Percentiles rank a stretch among this genome's conserved stretches.
Evolutionary conservation across 2,113 vertebrate genomes (phyloP).

Genomic region (Charadrius vociferus): DNA sequence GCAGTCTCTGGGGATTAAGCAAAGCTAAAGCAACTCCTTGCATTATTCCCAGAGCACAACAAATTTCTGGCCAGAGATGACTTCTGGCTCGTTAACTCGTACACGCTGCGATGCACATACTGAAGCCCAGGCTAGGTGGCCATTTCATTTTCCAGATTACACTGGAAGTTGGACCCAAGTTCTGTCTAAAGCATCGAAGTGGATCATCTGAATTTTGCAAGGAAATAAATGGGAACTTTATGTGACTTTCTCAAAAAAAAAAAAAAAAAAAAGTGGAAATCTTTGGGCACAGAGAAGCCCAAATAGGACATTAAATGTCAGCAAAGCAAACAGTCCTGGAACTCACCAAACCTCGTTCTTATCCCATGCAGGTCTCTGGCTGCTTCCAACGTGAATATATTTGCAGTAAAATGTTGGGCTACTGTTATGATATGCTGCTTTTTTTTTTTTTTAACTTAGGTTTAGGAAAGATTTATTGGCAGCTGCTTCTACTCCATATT

Average conservation of each 20-base stretch:
- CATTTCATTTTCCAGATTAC: not conserved
- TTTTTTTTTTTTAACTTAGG: not conserved
- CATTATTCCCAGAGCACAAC: not conserved
- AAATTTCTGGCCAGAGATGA: not conserved
- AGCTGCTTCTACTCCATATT: not conserved
- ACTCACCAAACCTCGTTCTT: not conserved
- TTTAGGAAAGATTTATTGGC: not conserved
- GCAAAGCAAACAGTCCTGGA: not conserved
- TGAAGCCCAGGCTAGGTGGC: not conserved
- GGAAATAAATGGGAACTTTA: not conserved
- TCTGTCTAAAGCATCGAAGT: not conserved
- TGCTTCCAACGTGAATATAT: not conserved
- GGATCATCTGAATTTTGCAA: not conserved
- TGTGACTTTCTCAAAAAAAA: not conserved
- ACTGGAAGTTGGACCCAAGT: not conserved
- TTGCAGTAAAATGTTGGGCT: not conserved
- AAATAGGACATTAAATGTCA: not conserved
- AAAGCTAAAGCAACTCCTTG: not conserved
- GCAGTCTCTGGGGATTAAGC: not conserved
- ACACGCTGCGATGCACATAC: not conserved
- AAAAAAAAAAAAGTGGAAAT: not conserved
- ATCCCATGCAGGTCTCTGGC: not conserved
- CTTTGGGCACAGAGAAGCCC: not conserved
- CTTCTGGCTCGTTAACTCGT: not conserved
- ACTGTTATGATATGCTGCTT: not conserved